Evolutionary conservation across 2,888 invertebrate genomes (phyloP).

Genomic region (Litoditis marina): DNA sequence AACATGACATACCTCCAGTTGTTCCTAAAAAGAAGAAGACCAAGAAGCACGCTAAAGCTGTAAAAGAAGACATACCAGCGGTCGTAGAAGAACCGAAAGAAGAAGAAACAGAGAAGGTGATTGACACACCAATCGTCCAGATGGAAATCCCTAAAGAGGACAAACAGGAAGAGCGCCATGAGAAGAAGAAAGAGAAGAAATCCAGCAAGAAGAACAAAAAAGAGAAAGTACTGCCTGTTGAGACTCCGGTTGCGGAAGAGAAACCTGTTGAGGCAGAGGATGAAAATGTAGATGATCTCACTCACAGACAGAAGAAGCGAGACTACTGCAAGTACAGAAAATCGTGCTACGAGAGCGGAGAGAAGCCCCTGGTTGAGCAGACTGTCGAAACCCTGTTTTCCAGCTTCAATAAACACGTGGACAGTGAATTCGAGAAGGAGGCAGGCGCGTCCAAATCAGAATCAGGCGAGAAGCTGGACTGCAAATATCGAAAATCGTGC

Average conservation of each 20-base stretch:
- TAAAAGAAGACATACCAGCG: constrained; percentile 11
- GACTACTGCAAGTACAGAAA: constrained; percentile 57
- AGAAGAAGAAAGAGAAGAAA: constrained; percentile 10
- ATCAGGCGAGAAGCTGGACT: constrained; percentile 32
- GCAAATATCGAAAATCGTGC: constrained; percentile 54
- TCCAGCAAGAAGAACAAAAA: too few relatives aligned
- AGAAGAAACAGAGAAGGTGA: constrained; percentile 15
- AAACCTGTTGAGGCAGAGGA: constrained; percentile 20
- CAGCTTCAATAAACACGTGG: constrained; percentile 17
- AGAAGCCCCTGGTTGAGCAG: constrained; percentile 37
- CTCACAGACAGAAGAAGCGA: constrained; percentile 12
- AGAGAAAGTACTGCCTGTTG: too few relatives aligned
- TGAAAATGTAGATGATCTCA: constrained; percentile 1
- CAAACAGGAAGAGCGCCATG: constrained; percentile 11
- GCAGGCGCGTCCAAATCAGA: neutral
- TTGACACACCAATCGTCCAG: neutral
- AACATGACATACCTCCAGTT: neutral
- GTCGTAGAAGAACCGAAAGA: constrained; percentile 14
- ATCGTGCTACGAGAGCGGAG: constrained; percentile 54
- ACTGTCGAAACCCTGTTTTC: constrained; percentile 4
- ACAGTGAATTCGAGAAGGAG: constrained; percentile 10
- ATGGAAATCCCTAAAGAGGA: constrained; percentile 14
- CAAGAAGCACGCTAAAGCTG: constrained; percentile 11
- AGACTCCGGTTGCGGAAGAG: constrained; percentile 22
- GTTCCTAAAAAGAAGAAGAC: constrained; percentile 16